These are phyloP conservation scores for Rhincodon typus DNA, from an alignment of 2,797 vertebrate genomes.

Conservation along the genomic window DNA sequence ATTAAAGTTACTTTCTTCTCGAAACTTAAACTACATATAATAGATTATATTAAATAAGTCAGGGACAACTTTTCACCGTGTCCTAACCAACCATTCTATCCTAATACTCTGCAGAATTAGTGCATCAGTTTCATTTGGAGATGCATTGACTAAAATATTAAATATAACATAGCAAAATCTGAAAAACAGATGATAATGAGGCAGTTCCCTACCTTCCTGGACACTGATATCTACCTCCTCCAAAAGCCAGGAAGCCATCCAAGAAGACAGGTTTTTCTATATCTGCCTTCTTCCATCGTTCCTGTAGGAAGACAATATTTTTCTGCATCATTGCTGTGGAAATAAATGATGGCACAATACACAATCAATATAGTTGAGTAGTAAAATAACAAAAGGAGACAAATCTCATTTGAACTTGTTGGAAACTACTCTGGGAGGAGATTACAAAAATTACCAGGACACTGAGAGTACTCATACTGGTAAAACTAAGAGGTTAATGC, in stretches of 20 bases:
- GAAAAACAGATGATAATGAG: conserved; percentile 48
- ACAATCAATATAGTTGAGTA: neutral
- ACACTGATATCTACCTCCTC: conserved; percentile 54
- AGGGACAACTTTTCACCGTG: neutral
- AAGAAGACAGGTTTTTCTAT: conserved; percentile 77
- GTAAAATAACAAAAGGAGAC: neutral
- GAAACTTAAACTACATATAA: neutral
- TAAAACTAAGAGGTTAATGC: neutral
- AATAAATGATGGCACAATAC: neutral
- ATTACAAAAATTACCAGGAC: neutral
- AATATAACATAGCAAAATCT: neutral
- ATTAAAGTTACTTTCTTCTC: neutral
- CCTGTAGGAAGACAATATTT: conserved; percentile 61
- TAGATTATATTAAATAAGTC: neutral
- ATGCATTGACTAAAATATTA: neutral
- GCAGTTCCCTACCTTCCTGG: conserved; percentile 68
- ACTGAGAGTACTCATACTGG: neutral
- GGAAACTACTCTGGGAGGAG: neutral
- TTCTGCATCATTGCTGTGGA: neutral
- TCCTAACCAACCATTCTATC: neutral
- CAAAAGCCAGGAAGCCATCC: conserved; percentile 74
- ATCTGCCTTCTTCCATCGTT: conserved; percentile 74
- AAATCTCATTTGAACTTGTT: neutral
- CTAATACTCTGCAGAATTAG: neutral
- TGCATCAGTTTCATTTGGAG: neutral